Percentiles rank a stretch among this genome's conserved stretches.
Evolutionary conservation across 2,797 vertebrate genomes (phyloP).

Genomic region (Buphagus erythrorhynchus): DNA sequence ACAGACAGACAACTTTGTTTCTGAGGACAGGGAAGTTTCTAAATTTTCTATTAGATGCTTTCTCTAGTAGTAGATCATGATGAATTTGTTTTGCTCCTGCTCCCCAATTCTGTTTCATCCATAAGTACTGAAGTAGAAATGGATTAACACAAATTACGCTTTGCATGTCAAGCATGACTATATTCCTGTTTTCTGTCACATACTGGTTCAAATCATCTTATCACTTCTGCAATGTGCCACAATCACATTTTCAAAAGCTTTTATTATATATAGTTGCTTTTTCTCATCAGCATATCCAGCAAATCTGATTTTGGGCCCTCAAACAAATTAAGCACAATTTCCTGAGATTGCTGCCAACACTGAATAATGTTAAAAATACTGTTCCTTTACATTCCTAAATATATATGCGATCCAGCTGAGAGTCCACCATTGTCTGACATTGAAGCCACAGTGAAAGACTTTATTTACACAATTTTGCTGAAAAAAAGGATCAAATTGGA

Average conservation of each 20-base stretch:
- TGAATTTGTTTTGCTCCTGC: neutral
- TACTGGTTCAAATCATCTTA: neutral
- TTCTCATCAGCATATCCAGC: neutral
- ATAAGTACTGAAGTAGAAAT: neutral
- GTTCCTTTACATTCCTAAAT: neutral
- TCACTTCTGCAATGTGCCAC: neutral
- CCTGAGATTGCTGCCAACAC: neutral
- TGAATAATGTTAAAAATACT: neutral
- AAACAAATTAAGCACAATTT: neutral
- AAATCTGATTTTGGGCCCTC: neutral
- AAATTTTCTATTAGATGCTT: neutral
- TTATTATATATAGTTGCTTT: neutral
- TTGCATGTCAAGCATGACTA: neutral
- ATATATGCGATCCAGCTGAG: neutral
- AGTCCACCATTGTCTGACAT: neutral
- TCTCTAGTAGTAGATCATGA: rapidly evolving
- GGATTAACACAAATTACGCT: neutral
- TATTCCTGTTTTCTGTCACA: neutral
- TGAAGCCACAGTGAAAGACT: neutral
- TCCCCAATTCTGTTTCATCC: neutral
- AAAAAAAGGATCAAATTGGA: neutral
- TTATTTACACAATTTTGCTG: neutral
- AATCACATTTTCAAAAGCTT: neutral
- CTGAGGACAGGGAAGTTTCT: neutral
- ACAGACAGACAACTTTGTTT: neutral